Percentiles rank a stretch among this genome's conserved stretches.
These are phyloP conservation scores for Macrosiphum euphorbiae DNA, from an alignment of 2,888 invertebrate species.

Conservation along the genomic window DNA sequence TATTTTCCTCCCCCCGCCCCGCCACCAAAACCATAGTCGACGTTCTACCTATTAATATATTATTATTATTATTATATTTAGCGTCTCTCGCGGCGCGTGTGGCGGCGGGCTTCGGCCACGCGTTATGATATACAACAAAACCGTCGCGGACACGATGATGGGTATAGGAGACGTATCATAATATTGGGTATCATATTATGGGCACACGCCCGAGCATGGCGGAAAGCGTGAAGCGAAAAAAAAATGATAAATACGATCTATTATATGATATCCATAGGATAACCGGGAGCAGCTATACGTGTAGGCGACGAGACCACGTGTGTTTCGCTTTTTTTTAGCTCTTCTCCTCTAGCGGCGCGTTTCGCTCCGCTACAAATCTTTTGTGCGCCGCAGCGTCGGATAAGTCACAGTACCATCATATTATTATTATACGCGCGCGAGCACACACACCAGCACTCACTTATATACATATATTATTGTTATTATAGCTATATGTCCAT, in stretches of 20 bases:
- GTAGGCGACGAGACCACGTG: not conserved
- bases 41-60: conserved; percentile 23
- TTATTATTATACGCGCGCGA: not conserved
- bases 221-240: conserved; percentile 32
- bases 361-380: conserved; percentile 42
- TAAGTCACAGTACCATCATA: conserved; percentile 52
- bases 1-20: not conserved
- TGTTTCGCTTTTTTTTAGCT: not conserved
- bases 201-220: not conserved
- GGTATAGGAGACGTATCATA: not conserved
- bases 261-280: not conserved
- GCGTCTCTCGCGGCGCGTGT: conserved; percentile 30
- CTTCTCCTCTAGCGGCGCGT: not conserved
- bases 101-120: not conserved
- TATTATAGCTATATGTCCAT: not conserved
- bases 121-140: not conserved
- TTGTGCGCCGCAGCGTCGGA: conserved; percentile 39
- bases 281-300: conserved; percentile 30
- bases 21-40: not conserved
- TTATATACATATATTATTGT: not conserved
- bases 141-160: not conserved
- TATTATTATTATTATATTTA: conserved; percentile 11
- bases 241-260: conserved; percentile 2
- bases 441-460: not conserved
- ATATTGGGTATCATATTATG: not conserved